Conservation (phyloP, 2,797 vertebrate species). For the Vultur gryphus region DNA sequence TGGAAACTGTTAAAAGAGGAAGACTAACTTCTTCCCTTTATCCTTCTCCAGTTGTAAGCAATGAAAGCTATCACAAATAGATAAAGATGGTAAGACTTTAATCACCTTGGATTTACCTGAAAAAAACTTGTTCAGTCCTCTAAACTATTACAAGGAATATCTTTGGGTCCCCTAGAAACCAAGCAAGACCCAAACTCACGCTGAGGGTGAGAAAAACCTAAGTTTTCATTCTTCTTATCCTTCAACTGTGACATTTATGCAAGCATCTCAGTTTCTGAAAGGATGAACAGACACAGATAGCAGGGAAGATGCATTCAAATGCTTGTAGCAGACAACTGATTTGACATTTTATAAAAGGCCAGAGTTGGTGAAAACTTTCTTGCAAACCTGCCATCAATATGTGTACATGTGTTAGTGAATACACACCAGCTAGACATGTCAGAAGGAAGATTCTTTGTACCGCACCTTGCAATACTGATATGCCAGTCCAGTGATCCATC, state of each 20-base stretch:
- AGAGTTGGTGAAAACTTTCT: not conserved
- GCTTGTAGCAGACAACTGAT: not conserved
- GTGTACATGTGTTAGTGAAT: not conserved
- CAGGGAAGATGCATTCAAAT: not conserved
- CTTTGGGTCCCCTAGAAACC: not conserved
- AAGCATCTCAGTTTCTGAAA: not conserved
- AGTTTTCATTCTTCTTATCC: not conserved
- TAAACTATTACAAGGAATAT: not conserved
- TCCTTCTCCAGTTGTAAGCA: not conserved
- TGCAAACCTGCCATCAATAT: not conserved
- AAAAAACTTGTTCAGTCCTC: not conserved
- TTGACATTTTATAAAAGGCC: not conserved
- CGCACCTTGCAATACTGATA: not conserved
- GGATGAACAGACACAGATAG: not conserved
- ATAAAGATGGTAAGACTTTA: not conserved
- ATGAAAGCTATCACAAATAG: not conserved
- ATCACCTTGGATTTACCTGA: not conserved
- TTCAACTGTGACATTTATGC: not conserved
- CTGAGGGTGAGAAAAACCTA: not conserved
- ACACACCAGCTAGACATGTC: not conserved
- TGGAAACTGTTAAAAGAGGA: not conserved
- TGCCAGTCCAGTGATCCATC: not conserved
- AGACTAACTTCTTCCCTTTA: not conserved
- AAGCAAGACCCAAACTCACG: not conserved
- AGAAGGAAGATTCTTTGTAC: not conserved